Base-by-base conservation (phyloP, 2,113 vertebrate species). In the Eptesicus fuscus region DNA sequence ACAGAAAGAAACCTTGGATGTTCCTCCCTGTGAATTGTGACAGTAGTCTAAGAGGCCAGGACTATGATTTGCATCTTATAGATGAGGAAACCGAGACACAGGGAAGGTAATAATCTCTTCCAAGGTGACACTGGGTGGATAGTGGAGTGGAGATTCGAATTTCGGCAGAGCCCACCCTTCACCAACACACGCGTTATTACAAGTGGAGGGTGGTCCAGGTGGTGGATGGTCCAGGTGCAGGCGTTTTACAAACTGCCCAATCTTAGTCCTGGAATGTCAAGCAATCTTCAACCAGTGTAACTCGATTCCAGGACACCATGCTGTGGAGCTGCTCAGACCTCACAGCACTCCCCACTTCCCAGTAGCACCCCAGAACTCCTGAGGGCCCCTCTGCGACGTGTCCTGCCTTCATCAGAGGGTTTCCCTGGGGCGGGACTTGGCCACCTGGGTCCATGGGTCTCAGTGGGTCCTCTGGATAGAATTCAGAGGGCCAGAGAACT, bases 321-420 rank as follows among this genome's bases (percentile, higher is more conserved):
- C 6, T 14, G 40, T 6, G 9, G 6, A 0, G 17, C 25, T 42
- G 35, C 44, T 47, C 22, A 5, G 37, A n/a, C 67, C 80, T 70
- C 63, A 6, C 2, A 10, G 83, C 23, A 13, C 63, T 73, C 16
- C 53, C 25, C 1, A 5, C 23, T 4, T 18, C n/a, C 25, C 40
- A 9, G 65, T 30, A 16, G 59, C 22, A 3, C 32, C 32, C 0
- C 1, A 0, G 1, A 23, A 35, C 10, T 42, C 23, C 25, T 37
- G 25, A 44, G 13, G 4, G 13, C 25, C 14, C 7, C 35, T 11
- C 40, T 16, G 63, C 22, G 16, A 65, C 67, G 5, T 5, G 20
- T 1, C 5, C 71, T 65, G 49, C 32, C n/a, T 51, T 22, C 40
- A 28, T 16, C 40, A 2, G 7, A 30, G 0, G 37, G 7, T 13